Conservation (phyloP, 2,797 vertebrate species). For the Amblyraja radiata region DNA sequence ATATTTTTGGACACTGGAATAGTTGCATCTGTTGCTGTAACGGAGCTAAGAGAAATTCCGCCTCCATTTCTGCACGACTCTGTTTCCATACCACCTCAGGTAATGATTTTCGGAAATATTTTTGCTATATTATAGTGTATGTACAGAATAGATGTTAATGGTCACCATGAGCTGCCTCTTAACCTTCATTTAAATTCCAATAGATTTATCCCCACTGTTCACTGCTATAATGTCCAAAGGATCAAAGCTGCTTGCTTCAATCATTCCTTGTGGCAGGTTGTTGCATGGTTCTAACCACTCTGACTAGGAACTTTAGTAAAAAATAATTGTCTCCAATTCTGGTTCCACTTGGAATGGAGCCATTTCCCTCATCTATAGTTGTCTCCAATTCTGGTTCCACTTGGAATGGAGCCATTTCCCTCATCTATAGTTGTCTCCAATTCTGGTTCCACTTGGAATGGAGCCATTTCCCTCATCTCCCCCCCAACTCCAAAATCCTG, state of each 20-base stretch:
- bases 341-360: neutral
- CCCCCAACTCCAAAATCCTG: no score
- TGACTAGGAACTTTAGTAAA: neutral
- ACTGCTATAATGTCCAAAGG: neutral
- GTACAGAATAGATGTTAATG: neutral
- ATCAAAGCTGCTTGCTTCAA: neutral
- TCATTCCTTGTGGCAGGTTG: neutral
- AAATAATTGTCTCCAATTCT: neutral
- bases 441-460: neutral
- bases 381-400: neutral
- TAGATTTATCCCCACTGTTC: neutral
- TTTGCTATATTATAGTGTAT: neutral
- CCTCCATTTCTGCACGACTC: conserved; percentile 64
- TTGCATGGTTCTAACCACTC: neutral
- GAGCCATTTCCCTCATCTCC: neutral
- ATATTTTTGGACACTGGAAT: conserved; percentile 75
- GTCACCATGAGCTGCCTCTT: neutral
- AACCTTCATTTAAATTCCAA: neutral
- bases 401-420: neutral
- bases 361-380: neutral
- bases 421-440: neutral
- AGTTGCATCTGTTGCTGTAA: conserved; percentile 74
- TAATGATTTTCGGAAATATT: conserved; percentile 45
- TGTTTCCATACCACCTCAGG: conserved; percentile 77
- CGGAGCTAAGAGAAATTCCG: conserved; percentile 81